Evolutionary conservation across 1,140 invertebrate species (phyloP), one percentile per base, ranked within the genome.

Genomic region (Heliconius melpomene): DNA sequence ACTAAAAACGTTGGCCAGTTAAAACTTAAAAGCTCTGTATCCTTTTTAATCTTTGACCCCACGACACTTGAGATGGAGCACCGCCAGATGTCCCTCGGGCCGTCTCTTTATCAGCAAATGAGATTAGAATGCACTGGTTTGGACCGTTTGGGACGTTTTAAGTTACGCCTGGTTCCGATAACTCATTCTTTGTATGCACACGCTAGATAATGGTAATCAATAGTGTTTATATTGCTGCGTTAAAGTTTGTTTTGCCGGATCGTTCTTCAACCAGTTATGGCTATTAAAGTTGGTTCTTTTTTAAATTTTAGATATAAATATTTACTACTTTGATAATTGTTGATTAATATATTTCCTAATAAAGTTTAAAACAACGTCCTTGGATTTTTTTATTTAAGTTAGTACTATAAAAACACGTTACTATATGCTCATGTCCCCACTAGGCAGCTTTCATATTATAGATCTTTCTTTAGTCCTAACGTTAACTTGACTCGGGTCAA

Each of bases 91-190:
- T 85, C 84, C 70, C 79, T 79, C 74, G 72, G 71, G 79, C 40
- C 73, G 50, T 57, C 78, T 40, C 72, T 82, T 85, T 83, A 85
- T 85, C 84, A 79, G 80, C 29, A 66, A 57, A 79, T 78, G 77
- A 81, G 81, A 85, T 83, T 82, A 80, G 71, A 85, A 80, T 80
- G 82, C 82, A 82, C 77, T 82, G 82, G 80, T 82, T 83, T 79
- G 71, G 78, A 50, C 74, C 77, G 84, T 82, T 83, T 79, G 71
- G 78, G 38, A 66, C 78, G 84, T 82, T 85, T 85, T 74, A 80
- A 85, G 84, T 85, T 83, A 85, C 84, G 54, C 60, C 73, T 73
- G 79, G 66, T 57, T 73, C 81, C 82, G 80, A 83, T 83, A 83
- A 85, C 78, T 50, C 66, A 80, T 74, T 81, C 82, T 74, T 82